Conservation (phyloP, 2,888 invertebrate species). For the Synanthedon myopaeformis region DNA sequence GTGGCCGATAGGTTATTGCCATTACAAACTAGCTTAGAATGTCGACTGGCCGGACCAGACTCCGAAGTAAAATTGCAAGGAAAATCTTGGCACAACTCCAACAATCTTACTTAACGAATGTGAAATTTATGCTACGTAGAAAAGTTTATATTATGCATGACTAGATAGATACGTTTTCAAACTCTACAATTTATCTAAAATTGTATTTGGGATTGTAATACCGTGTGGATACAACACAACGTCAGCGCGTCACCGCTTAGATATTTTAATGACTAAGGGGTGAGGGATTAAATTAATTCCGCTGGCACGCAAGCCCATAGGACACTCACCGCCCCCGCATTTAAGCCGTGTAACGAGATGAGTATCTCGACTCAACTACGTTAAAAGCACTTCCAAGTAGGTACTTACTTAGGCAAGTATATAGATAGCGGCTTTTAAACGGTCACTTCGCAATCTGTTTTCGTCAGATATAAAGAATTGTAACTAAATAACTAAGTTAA, state of each 20-base stretch:
- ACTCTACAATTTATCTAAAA: too few species aligned
- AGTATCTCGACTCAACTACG: conserved; percentile 13
- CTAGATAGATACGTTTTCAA: too few species aligned
- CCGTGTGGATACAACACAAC: too few species aligned
- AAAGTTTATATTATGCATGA: too few species aligned
- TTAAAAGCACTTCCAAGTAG: conserved; percentile 1
- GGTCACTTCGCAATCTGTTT: not conserved
- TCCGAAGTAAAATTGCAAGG: conserved; percentile 48
- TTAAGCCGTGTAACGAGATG: conserved; percentile 14
- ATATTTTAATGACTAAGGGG: conserved; percentile 30
- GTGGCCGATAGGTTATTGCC: conserved; percentile 50
- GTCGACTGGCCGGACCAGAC: conserved; percentile 37
- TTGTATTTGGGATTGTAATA: too few species aligned
- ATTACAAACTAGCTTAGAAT: conserved; percentile 35
- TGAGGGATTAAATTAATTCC: conserved; percentile 29
- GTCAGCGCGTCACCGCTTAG: conserved; percentile 23
- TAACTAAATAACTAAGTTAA: too few species aligned
- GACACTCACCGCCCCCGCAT: conserved; percentile 16
- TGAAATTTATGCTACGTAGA: conserved; percentile 10
- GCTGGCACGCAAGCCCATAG: conserved; percentile 25
- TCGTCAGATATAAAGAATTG: too few species aligned
- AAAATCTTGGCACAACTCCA: conserved; percentile 52
- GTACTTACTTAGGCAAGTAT: not conserved
- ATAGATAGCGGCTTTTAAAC: not conserved
- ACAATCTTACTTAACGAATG: conserved; percentile 20